These are phyloP conservation scores for Oasisia sp. DNA, from an alignment of 2,888 invertebrate genomes.

Conservation along the genomic window DNA sequence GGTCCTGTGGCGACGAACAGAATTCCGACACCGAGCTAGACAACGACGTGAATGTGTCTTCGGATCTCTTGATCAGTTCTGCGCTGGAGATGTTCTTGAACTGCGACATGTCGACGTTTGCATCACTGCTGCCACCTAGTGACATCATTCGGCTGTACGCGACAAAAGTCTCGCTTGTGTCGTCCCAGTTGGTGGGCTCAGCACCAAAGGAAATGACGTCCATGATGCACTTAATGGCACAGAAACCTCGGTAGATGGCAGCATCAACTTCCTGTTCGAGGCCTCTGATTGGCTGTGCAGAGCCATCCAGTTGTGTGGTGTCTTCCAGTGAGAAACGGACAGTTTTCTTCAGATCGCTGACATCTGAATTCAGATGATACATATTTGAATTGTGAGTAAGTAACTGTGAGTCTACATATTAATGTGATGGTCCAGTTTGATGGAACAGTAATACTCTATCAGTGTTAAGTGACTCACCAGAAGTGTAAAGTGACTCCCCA, in stretches of 20 bases:
- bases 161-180: not conserved
- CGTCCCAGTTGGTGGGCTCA: not conserved
- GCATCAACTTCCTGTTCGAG: slow-evolving; percentile 3
- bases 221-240: not conserved
- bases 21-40: not conserved
- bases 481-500: not conserved
- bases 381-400: not conserved
- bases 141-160: not conserved
- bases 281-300: not conserved
- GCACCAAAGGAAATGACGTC: not conserved
- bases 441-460: too few species aligned
- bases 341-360: not conserved
- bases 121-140: not conserved
- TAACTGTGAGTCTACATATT: too few species aligned
- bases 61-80: not conserved
- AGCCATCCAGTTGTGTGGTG: not conserved
- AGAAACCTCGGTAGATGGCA: not conserved
- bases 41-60: not conserved
- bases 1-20: not conserved
- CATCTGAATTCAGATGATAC: not conserved
- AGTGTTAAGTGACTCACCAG: too few species aligned
- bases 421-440: not conserved
- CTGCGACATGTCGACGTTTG: not conserved
- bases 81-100: not conserved
- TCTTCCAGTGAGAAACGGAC: not conserved